Evolutionary conservation across 2,888 invertebrate genomes (phyloP).

Genomic region (Noctua janthina): DNA sequence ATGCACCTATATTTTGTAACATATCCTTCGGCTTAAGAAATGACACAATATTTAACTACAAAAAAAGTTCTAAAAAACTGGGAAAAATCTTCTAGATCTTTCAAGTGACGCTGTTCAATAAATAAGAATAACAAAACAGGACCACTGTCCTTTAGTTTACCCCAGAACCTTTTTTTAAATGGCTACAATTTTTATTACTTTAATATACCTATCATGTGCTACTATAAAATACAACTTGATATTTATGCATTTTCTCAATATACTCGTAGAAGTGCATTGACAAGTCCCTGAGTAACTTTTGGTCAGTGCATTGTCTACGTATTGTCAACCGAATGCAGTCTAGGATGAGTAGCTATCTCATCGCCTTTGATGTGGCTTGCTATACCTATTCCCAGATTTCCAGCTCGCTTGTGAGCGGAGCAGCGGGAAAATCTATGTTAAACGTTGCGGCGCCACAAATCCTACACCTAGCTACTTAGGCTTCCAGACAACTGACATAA

Average conservation of each 20-base stretch:
- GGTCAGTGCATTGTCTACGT: neutral
- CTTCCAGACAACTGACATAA: constrained; percentile 44
- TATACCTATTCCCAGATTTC: neutral
- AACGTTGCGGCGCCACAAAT: constrained; percentile 32
- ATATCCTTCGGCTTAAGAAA: neutral
- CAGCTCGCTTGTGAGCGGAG: neutral
- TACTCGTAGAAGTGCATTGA: neutral
- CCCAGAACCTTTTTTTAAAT: neutral
- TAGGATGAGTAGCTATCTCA: neutral
- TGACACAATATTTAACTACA: neutral
- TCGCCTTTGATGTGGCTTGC: neutral
- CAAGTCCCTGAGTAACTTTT: neutral
- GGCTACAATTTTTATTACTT: neutral
- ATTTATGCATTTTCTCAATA: too few species aligned
- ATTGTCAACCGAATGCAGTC: neutral
- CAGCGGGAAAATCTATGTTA: neutral
- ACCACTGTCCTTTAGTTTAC: neutral
- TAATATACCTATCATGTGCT: neutral
- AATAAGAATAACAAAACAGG: neutral
- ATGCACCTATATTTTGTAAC: neutral
- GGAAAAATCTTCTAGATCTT: constrained; percentile 8
- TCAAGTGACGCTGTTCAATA: constrained; percentile 12
- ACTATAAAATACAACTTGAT: too few species aligned
- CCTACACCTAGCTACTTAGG: constrained; percentile 24
- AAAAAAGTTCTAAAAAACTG: neutral